A percentile compares a stretch with the other conserved stretches of the same genome.
Conservation (phyloP, 2,113 vertebrate species). For the Dipodomys ordii region DNA sequence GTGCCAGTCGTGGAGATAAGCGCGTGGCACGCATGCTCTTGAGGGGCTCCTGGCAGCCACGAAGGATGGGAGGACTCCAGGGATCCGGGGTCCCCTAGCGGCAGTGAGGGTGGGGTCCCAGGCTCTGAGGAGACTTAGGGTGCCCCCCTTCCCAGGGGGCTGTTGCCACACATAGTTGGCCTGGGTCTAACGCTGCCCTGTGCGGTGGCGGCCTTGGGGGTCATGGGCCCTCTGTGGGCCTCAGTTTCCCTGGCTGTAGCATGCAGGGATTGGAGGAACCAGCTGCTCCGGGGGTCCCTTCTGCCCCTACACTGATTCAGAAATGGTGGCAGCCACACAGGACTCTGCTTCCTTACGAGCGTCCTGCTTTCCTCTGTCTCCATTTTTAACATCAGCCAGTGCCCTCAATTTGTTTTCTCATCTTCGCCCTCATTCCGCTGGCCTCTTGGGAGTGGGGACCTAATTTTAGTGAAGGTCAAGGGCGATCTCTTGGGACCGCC, state of each 20-base stretch:
- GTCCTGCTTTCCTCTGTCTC: neutral
- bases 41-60: neutral
- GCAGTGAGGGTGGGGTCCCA: accelerated
- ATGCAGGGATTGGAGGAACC: accelerated
- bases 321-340: accelerated
- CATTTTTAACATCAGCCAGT: slow-evolving; percentile 65
- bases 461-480: slow-evolving; percentile 69
- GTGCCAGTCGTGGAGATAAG: neutral
- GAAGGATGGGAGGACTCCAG: accelerated
- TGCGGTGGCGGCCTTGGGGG: accelerated
- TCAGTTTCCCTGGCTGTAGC: neutral
- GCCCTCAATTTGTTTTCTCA: slow-evolving; percentile 78
- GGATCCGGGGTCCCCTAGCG: accelerated
- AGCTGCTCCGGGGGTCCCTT: neutral
- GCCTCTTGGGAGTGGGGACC: slow-evolving; percentile 78
- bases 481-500: neutral
- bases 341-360: accelerated
- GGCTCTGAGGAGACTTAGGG: neutral
- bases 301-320: accelerated
- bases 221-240: accelerated
- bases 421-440: slow-evolving; percentile 76
- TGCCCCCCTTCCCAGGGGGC: too few species aligned
- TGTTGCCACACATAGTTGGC: accelerated
- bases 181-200: neutral
- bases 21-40: accelerated